Evolutionary conservation across 1,140 invertebrate genomes (phyloP).

Genomic region (Nasonia vitripennis): DNA sequence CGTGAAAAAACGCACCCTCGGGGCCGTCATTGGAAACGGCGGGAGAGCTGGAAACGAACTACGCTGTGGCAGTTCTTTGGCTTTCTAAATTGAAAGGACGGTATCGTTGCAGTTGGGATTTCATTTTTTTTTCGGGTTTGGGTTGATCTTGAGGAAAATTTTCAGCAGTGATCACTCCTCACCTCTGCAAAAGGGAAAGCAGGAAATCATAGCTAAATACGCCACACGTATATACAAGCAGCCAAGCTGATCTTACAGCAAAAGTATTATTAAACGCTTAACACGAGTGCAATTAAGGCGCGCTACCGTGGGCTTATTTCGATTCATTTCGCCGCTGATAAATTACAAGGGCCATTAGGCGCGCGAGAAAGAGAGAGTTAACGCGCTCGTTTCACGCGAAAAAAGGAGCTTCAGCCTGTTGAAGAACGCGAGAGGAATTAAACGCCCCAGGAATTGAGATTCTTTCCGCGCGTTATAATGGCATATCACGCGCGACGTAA

Average conservation of each 20-base stretch:
- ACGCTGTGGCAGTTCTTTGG: background rate
- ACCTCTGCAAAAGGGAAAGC: no score
- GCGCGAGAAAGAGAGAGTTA: background rate
- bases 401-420: background rate
- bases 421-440: background rate
- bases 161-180: no score
- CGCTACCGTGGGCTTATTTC: background rate
- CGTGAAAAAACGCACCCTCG: background rate
- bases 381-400: background rate
- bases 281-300: background rate
- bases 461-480: constrained; percentile 11
- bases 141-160: no score
- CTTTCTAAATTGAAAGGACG: no score
- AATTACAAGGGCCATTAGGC: constrained; percentile 33
- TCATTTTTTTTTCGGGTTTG: no score
- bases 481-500: background rate
- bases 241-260: background rate
- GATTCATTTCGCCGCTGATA: constrained; percentile 24
- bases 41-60: constrained; percentile 11
- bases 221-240: background rate
- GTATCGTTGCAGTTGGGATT: no score
- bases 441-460: background rate
- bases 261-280: constrained; percentile 23
- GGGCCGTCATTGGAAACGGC: background rate
- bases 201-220: background rate